Base-by-base conservation (phyloP, 2,888 invertebrate genomes). In the Ichneumon xanthorius region DNA sequence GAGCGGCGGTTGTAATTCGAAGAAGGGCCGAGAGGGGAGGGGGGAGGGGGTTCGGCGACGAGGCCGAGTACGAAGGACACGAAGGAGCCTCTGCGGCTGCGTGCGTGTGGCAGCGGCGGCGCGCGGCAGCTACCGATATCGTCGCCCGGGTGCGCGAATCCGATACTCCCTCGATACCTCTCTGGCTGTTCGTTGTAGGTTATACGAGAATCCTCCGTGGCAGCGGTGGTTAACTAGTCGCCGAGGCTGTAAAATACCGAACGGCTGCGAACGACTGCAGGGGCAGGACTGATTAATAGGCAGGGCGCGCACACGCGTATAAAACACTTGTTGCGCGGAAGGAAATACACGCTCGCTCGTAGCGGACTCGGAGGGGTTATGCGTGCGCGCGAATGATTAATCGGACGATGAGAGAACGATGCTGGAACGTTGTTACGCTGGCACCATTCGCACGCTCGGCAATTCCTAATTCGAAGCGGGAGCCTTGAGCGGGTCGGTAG, bases 41-140 rank as follows among this genome's bases (percentile, higher is more conserved):
- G 26, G 26, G 19, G 9, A 61, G 58, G 33, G 53, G 72, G 37
- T 14, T 45, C 45, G 45, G 14, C 53, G 73, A 76, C 84, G 70
- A 70, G 70, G 70, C 40, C 70, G 45, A 16, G 78, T 4, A 73
- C 67, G 19, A 40, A 67, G 67, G 37, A 63, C 63, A 37, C 63
- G 16, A 58, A 71, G 63, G 30, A 40, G 30, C 87, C 88, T 84
- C 83, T 87, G 86, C 84, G 86, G 72, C 45, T 72, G 65, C 88
- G 88, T 86, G 85, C 87, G 87, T 85, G 87, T 80, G 22, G 86
- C 89, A 88, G 88, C 85, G 88, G 89, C 87, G 85, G 11, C 58
- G 58, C 14, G 50, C 33, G 53, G 11, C 22, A 26, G 83, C 86
- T 70, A 87, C 82, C 87, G 86, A 87, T 82, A 45, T 22, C 58